phyloP scores from a whole-genome alignment of 2,113 vertebrate species.

The Catagonus wagneri region DNA sequence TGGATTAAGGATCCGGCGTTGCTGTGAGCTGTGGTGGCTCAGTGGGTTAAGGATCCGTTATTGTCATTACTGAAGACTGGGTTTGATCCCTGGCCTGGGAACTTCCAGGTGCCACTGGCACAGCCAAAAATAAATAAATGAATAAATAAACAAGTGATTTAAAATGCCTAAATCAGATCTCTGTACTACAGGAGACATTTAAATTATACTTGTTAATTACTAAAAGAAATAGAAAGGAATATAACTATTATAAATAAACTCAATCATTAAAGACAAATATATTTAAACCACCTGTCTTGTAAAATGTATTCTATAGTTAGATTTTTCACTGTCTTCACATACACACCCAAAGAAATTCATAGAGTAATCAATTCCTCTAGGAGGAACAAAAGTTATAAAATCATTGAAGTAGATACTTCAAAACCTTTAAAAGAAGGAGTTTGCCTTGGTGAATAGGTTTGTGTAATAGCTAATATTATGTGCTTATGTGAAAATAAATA shows the following conservation, averaged over 20 bases:
- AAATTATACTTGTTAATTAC: background rate
- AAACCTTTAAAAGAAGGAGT: background rate
- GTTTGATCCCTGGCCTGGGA: too few relatives aligned
- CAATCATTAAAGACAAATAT: background rate
- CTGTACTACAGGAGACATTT: background rate
- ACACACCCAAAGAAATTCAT: background rate
- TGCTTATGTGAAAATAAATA: background rate
- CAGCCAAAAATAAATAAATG: too few relatives aligned
- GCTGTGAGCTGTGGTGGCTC: too few relatives aligned
- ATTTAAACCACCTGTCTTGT: background rate
- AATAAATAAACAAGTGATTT: too few relatives aligned
- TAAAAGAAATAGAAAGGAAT: background rate
- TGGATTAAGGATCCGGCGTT: too few relatives aligned
- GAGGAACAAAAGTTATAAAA: background rate
- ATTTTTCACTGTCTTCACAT: background rate
- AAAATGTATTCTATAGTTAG: background rate
- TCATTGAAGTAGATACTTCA: background rate
- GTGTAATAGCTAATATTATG: background rate
- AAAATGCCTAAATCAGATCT: background rate
- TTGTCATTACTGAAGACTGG: too few relatives aligned
- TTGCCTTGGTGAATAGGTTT: background rate
- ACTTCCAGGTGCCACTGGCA: too few relatives aligned
- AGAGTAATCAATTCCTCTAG: background rate
- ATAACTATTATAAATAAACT: background rate
- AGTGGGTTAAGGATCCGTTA: too few relatives aligned